Evolutionary conservation across 2,797 vertebrate species (phyloP).

Genomic region (Clamator glandarius): DNA sequence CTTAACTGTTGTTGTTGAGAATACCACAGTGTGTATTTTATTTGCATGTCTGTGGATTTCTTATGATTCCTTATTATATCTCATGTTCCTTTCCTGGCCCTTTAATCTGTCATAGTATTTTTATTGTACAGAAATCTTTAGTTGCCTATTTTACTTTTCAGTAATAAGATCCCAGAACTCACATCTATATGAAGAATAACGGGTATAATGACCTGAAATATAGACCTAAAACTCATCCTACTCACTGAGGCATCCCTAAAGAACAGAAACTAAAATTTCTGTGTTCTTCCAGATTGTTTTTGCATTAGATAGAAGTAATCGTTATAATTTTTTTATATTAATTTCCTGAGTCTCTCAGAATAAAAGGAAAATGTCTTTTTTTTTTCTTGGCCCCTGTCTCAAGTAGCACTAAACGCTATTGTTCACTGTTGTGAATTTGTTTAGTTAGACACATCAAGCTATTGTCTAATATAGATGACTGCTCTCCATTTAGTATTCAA

Average conservation of each 20-base stretch:
- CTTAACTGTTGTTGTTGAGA: neutral
- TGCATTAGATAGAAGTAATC: neutral
- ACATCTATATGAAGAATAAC: neutral
- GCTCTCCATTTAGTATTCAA: neutral
- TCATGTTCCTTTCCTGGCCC: neutral
- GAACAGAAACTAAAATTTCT: neutral
- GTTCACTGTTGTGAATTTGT: neutral
- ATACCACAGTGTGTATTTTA: neutral
- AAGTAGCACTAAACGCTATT: neutral
- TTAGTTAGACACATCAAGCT: neutral
- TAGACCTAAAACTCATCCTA: neutral
- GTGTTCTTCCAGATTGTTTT: neutral
- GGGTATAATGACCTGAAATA: neutral
- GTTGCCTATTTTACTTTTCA: neutral
- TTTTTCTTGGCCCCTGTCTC: neutral
- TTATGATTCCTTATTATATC: neutral
- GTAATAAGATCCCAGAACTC: conserved; percentile 12
- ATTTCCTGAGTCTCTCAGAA: neutral
- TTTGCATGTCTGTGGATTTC: neutral
- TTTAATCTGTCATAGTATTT: neutral
- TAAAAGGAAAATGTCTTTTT: neutral
- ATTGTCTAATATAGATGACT: neutral
- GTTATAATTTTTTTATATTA: neutral
- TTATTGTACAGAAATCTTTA: neutral
- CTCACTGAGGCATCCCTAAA: neutral